These are phyloP conservation scores for Tyto alba DNA, from an alignment of 2,113 vertebrate genomes.

Conservation along the genomic window DNA sequence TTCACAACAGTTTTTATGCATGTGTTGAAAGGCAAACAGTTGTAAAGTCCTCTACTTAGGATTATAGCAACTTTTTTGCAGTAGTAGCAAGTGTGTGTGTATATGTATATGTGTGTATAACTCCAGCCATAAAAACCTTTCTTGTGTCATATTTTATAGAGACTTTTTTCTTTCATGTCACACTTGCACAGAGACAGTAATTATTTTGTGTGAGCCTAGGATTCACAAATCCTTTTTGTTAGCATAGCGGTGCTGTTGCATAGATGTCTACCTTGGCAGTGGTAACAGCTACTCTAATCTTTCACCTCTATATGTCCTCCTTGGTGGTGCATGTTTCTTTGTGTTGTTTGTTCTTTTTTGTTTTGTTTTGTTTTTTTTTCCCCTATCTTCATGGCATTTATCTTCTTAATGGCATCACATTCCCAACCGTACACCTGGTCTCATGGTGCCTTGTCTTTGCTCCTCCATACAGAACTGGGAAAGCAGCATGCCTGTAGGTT, in stretches of 20 bases:
- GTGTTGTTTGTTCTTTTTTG: no score
- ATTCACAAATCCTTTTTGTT: not conserved
- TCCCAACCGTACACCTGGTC: not conserved
- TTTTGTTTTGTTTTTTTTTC: not conserved
- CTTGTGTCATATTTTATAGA: not conserved
- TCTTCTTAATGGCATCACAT: not conserved
- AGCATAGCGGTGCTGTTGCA: not conserved
- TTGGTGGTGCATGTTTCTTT: no score
- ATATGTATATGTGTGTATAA: fast-evolving
- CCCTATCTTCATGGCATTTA: not conserved
- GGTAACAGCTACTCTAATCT: not conserved
- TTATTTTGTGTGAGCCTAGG: not conserved
- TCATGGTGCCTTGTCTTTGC: not conserved
- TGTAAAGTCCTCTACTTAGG: not conserved
- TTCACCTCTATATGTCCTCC: not conserved
- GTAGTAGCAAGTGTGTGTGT: not conserved
- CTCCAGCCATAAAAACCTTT: not conserved
- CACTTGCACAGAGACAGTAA: not conserved
- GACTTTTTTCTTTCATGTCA: not conserved
- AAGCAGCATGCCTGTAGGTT: not conserved
- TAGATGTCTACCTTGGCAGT: not conserved
- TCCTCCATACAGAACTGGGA: not conserved
- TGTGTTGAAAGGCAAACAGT: not conserved
- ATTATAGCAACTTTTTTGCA: not conserved
- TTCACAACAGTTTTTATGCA: not conserved